A percentile compares a stretch with the other conserved stretches of the same genome.
Conservation (phyloP, 2,888 invertebrate genomes). For the Polydesmus complanatus region DNA sequence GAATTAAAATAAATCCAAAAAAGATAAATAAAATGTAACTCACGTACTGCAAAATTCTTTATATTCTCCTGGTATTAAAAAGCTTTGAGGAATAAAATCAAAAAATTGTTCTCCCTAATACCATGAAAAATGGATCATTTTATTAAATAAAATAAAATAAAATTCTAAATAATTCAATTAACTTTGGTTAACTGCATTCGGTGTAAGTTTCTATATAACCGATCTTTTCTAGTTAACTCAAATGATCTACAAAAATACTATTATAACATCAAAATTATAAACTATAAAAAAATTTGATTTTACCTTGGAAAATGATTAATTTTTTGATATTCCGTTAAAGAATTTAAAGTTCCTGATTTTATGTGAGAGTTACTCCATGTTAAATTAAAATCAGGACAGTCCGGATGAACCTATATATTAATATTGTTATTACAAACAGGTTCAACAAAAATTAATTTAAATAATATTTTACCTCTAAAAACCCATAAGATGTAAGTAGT, state of each 20-base stretch:
- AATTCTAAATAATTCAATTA: neutral
- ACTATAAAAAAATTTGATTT: neutral
- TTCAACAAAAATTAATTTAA: neutral
- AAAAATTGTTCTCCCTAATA: neutral
- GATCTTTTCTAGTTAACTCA: constrained; percentile 6
- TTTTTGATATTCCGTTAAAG: constrained; percentile 2
- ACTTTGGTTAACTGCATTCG: constrained; percentile 1
- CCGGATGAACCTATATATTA: constrained; percentile 1
- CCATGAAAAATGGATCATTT: neutral
- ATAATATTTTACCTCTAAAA: constrained; percentile 1
- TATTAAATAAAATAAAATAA: neutral
- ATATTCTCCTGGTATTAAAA: constrained; percentile 4
- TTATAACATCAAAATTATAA: neutral
- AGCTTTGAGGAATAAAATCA: constrained; percentile 6
- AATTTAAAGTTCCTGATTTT: neutral
- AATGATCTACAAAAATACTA: neutral
- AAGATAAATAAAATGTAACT: neutral
- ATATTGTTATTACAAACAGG: neutral
- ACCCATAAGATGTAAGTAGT: neutral
- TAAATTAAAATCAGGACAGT: constrained; percentile 1
- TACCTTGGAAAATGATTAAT: constrained; percentile 9
- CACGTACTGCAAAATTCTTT: constrained; percentile 1
- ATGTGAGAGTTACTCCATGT: constrained; percentile 1
- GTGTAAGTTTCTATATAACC: constrained; percentile 1
- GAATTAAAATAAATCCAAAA: neutral